phyloP scores from a whole-genome alignment of 1,140 invertebrate genomes.

The Heliconius eleuchia region DNA sequence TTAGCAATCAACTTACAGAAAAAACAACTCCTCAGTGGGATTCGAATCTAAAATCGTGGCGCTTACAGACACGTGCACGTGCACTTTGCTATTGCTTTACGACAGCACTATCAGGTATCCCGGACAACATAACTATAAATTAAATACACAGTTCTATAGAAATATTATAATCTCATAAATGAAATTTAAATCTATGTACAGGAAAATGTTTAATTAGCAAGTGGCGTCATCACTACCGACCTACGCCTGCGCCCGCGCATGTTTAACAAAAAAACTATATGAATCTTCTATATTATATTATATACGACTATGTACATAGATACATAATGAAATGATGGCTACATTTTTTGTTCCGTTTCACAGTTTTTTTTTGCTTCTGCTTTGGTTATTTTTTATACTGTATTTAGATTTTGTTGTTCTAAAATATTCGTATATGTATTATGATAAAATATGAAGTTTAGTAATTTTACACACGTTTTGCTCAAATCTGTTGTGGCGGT shows the following conservation, averaged over 20 bases:
- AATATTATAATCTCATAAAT: neutral
- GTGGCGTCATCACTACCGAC: conserved; percentile 11
- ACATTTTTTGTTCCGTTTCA: neutral
- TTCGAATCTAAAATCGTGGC: neutral
- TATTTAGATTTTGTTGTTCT: too few species aligned
- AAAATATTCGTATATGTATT: too few species aligned
- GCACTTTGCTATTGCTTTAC: too few species aligned
- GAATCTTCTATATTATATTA: neutral
- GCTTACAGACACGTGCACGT: neutral
- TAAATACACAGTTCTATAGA: neutral
- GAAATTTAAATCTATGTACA: conserved; percentile 1
- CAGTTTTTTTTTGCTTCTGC: neutral
- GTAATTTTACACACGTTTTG: too few species aligned
- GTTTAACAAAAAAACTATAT: neutral
- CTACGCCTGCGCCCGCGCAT: conserved; percentile 8
- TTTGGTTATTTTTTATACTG: neutral
- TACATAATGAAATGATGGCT: neutral
- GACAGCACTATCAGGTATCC: too few species aligned
- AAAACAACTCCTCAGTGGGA: neutral
- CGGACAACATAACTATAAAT: too few species aligned
- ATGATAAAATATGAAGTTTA: too few species aligned
- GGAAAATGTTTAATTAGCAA: conserved; percentile 2
- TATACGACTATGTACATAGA: neutral
- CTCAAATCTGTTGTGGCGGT: too few species aligned
- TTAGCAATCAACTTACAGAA: too few species aligned